Evolutionary conservation across 2,797 vertebrate genomes (phyloP), one percentile per base, ranked within the genome.

Genomic region (Fringilla coelebs): DNA sequence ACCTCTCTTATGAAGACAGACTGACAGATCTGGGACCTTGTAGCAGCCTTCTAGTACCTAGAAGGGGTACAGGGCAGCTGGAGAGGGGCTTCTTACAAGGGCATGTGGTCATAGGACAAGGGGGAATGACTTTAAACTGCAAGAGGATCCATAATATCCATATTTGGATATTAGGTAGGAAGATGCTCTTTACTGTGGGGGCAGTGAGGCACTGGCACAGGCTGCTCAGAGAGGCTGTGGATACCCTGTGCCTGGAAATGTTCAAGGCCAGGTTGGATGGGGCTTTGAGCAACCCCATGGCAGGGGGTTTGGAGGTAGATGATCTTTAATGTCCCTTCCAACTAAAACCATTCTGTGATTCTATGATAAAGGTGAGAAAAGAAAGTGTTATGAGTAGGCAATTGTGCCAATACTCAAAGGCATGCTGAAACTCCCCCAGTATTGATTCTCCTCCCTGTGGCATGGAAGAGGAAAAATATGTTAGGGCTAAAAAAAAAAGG

Each of bases 81-180:
- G 8, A 74, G 31, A 48, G 18, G 21, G 16, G 2, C 58, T 71
- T 84, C 48, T 36, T 58, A 41, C 26, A 32, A 32, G 51, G 22
- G 5, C 5, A 5, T 4, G 1, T 40, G 17, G 21, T 40, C 17
- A 24, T 3, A 52, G 26, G 17, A 46, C 15, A 24, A 14, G 4
- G 58, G 25, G 22, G 5, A 65, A 52, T 34, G 21, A 22, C 34
- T 65, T 40, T 19, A 52, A 77, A 24, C 21, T 52, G 80, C 32
- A 52, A 72, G 38, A 31, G 38, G 29, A 71, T 31, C 57, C 8
- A 26, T 58, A 58, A 13, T 26, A 58, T 36, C 34, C 34, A 40
- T 22, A 46, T 41, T 40, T 46, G 25, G 21, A 11, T 58, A 26
- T 46, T 46, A 40, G 34, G 28, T 60, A 41, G 21, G 29, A 65